phyloP scores from a whole-genome alignment of 2,888 invertebrate genomes.

The Andrena flavipes region DNA sequence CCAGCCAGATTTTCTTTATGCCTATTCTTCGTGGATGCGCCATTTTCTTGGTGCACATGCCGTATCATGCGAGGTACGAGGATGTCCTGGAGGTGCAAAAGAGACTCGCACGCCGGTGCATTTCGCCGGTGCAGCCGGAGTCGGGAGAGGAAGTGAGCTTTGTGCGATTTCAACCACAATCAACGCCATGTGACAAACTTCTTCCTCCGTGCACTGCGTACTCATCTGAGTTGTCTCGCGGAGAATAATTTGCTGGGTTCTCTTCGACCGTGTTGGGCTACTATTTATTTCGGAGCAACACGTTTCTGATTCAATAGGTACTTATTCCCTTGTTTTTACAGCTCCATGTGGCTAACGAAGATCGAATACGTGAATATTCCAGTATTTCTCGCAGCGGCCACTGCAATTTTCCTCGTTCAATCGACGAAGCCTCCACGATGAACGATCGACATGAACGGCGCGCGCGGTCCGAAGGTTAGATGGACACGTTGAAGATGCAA shows the following conservation, averaged over 20 bases:
- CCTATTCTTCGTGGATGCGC: slow-evolving; percentile 51
- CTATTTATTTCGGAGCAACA: neutral
- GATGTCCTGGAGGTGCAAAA: slow-evolving; percentile 49
- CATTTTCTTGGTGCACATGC: slow-evolving; percentile 68
- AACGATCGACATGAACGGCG: slow-evolving; percentile 28
- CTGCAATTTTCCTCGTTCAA: slow-evolving; percentile 13
- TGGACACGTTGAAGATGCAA: slow-evolving; percentile 31
- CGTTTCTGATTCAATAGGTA: neutral
- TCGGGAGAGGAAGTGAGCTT: slow-evolving; percentile 43
- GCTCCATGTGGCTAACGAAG: neutral
- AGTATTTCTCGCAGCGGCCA: neutral
- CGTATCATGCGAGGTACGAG: slow-evolving; percentile 54
- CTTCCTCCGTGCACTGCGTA: neutral
- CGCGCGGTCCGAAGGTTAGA: slow-evolving; percentile 36
- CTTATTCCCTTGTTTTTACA: too few relatives aligned
- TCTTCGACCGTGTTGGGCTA: neutral
- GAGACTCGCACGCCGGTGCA: slow-evolving; percentile 28
- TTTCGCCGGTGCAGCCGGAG: slow-evolving; percentile 19
- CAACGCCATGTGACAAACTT: neutral
- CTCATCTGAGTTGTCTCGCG: neutral
- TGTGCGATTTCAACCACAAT: slow-evolving; percentile 20
- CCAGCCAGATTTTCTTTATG: slow-evolving; percentile 62
- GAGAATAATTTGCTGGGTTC: neutral
- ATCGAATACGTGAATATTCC: neutral
- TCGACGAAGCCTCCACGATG: slow-evolving; percentile 15